Percentiles rank a stretch among this genome's conserved stretches.
These are phyloP conservation scores for Ophiothrix spiculata DNA, from an alignment of 35 echinoderm and acorn worm species.

Conservation along the genomic window DNA sequence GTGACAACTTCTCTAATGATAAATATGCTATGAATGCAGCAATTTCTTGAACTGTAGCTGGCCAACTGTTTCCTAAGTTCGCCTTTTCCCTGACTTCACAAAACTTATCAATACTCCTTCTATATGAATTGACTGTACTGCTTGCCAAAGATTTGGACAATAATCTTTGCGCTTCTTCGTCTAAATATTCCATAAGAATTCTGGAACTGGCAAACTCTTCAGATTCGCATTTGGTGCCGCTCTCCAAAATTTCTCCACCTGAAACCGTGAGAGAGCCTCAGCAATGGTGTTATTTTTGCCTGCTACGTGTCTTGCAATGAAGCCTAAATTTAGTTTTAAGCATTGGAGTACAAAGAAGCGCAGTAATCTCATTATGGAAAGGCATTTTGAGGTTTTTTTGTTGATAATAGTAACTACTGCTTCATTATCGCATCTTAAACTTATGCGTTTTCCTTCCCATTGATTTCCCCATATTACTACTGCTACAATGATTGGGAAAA, in stretches of 20 bases:
- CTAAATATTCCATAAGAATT: neutral
- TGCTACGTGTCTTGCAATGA: neutral
- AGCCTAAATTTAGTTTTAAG: constrained; percentile 5
- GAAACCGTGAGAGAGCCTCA: constrained; percentile 33
- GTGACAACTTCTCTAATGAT: neutral
- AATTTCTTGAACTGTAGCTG: neutral
- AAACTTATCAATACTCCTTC: neutral
- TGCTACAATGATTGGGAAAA: neutral
- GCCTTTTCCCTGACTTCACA: neutral
- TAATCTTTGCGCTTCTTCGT: neutral
- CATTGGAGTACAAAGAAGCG: constrained; percentile 7
- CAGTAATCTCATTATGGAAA: constrained; percentile 6
- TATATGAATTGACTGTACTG: neutral
- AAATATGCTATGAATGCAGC: neutral
- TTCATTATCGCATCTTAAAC: neutral
- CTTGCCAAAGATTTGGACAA: neutral
- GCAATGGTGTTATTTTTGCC: neutral
- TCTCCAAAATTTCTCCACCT: constrained; percentile 12
- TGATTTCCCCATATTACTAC: neutral
- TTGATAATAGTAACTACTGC: neutral
- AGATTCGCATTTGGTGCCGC: neutral
- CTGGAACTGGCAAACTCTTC: neutral
- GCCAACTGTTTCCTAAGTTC: too few species aligned
- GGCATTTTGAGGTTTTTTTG: constrained; percentile 3
- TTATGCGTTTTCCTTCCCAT: neutral